A percentile compares a stretch with the other conserved stretches of the same genome.
Conservation (phyloP, 2,888 invertebrate genomes). For the Melikaiella ostensackeni region DNA sequence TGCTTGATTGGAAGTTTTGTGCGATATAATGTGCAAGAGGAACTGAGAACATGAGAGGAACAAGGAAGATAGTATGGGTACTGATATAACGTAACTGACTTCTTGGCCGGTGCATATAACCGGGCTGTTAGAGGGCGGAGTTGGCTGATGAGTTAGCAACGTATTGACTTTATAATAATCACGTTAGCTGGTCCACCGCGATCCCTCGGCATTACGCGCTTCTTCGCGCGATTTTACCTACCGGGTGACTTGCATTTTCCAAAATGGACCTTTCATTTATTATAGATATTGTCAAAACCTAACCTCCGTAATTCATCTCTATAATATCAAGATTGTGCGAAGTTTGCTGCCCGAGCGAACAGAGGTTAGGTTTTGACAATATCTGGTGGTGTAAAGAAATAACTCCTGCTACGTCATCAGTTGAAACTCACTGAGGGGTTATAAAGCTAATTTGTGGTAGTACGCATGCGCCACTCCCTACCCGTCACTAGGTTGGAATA, state of each 20-base stretch:
- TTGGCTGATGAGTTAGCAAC: slow-evolving; percentile 77
- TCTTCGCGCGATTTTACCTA: slow-evolving; percentile 58
- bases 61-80: slow-evolving; percentile 55
- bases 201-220: slow-evolving; percentile 57
- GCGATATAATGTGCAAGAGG: slow-evolving; percentile 42
- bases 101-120: slow-evolving; percentile 75
- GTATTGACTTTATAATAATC: slow-evolving; percentile 78
- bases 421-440: too few relatives aligned
- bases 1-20: slow-evolving; percentile 4
- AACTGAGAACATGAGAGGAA: slow-evolving; percentile 33
- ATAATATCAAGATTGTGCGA: too few relatives aligned
- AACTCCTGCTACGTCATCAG: too few relatives aligned
- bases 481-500: too few relatives aligned
- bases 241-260: slow-evolving; percentile 48
- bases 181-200: slow-evolving; percentile 70
- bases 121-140: slow-evolving; percentile 77
- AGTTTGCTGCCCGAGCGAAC: too few relatives aligned
- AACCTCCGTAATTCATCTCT: too few relatives aligned
- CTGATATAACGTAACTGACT: slow-evolving; percentile 74
- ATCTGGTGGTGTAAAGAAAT: too few relatives aligned
- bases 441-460: too few relatives aligned
- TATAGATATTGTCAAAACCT: too few relatives aligned
- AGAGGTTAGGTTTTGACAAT: too few relatives aligned
- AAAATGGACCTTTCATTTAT: not conserved
- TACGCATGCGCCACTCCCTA: too few relatives aligned